phyloP scores from a whole-genome alignment of 2,888 invertebrate species.

The Pseudococcus longispinus region DNA sequence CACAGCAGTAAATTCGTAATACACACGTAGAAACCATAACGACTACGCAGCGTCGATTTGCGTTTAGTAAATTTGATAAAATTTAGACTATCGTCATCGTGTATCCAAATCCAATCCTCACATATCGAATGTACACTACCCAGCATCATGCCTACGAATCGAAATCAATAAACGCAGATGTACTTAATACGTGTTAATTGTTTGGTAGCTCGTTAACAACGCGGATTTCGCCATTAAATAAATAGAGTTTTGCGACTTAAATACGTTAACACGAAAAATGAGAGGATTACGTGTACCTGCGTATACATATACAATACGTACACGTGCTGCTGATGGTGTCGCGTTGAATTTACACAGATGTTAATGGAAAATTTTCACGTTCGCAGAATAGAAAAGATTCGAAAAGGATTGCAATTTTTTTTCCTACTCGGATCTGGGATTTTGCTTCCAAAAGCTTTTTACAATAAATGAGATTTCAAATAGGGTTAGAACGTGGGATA shows the following conservation, averaged over 20 bases:
- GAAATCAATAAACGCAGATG: conserved; percentile 16
- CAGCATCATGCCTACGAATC: background rate
- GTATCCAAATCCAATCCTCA: background rate
- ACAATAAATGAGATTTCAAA: conserved; percentile 3
- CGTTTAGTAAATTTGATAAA: background rate
- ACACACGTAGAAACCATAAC: background rate
- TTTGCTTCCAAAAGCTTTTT: background rate
- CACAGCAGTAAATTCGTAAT: background rate
- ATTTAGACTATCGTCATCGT: background rate
- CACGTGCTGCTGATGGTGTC: background rate
- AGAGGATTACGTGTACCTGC: background rate
- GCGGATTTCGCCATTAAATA: conserved; percentile 17
- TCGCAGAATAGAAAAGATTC: background rate
- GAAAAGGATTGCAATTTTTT: background rate
- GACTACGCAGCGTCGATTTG: background rate
- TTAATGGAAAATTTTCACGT: conserved; percentile 2
- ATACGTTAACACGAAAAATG: background rate
- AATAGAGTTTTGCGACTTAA: background rate
- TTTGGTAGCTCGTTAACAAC: conserved; percentile 15
- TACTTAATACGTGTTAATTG: conserved; percentile 26
- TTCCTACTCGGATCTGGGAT: background rate
- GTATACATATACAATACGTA: background rate
- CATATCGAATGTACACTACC: background rate
- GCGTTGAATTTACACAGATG: background rate
- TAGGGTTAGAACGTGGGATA: background rate